Evolutionary conservation across 2,888 invertebrate genomes (phyloP), one percentile per base, ranked within the genome.

Genomic region (Drosophila percnosoma): DNA sequence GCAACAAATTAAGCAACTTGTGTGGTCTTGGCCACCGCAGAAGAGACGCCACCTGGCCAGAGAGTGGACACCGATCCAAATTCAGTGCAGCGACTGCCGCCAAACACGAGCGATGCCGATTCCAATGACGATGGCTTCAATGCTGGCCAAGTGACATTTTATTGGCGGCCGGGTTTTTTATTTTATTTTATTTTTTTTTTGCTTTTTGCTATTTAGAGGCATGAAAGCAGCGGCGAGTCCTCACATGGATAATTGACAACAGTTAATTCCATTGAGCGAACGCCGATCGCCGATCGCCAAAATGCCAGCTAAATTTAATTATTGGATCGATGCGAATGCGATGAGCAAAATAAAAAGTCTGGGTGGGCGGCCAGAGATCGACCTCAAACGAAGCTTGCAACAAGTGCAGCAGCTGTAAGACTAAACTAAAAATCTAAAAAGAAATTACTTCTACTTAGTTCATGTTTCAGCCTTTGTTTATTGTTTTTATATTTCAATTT

Each of bases 1-100:
- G 89, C 87, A 87, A 89, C 87, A 87, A 87, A 87, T 87, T 87
- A 87, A 87, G 82, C 89, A 72, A 83, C 89, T 89, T 87, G 87
- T 87, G 87, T 87, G 87, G 87, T 80, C 87, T 53, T 21, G 76
- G 80, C 80, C 76, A 73, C 82, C 87, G 78, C 87, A 73, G 89
- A 78, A 82, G 55, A 55, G 87, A 87, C 87, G 87, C 87, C 87
- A 87, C 85, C 87, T 89, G 87, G 87, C 65, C 83, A 58, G 61
- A 69, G 62, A 34, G 52, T 55, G 60, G 52, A 62, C 54, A 54
- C 51, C 68, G 40, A 60, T 29, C 52, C 87, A 87, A 87, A 87
- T 87, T 81, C 83, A 87, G 89, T 75, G 68, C 72, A 68, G 63
- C 68, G 55, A 63, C 78, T 65, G 68, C 68, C 81, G 73, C 80